phyloP scores from a whole-genome alignment of 2,797 vertebrate species.

The Thripadectes ignobilis region DNA sequence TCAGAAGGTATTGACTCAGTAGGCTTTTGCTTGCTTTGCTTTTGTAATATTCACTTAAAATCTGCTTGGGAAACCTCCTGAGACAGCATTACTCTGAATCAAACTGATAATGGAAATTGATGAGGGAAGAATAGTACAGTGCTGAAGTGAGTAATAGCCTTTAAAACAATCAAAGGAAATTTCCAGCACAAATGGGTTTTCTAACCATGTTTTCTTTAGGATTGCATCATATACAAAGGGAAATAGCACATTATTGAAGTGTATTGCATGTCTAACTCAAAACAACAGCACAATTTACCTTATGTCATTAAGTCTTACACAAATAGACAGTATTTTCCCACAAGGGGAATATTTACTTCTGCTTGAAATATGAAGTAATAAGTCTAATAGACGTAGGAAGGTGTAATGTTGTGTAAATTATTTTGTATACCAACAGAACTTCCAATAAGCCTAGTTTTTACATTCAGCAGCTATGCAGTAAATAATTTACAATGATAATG shows the following conservation, averaged over 20 bases:
- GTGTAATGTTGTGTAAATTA: neutral
- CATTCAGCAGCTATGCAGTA: neutral
- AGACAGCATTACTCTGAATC: neutral
- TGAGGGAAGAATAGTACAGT: neutral
- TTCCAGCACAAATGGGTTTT: neutral
- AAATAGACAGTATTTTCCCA: slow-evolving; percentile 30
- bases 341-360: slow-evolving; percentile 51
- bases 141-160: neutral
- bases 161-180: slow-evolving; percentile 22
- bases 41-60: neutral
- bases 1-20: neutral
- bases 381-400: slow-evolving; percentile 25
- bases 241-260: slow-evolving; percentile 1
- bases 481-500: neutral
- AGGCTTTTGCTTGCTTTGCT: neutral
- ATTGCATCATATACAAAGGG: neutral
- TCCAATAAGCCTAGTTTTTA: neutral
- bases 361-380: slow-evolving; percentile 58
- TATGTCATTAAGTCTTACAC: slow-evolving; percentile 19
- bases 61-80: neutral
- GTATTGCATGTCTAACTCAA: slow-evolving; percentile 11
- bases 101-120: slow-evolving; percentile 21
- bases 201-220: slow-evolving; percentile 14
- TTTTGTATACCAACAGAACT: slow-evolving; percentile 16
- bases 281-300: slow-evolving; percentile 33